Conservation (phyloP, 2,888 invertebrate genomes). For the Nematopogon swammerdamellus region DNA sequence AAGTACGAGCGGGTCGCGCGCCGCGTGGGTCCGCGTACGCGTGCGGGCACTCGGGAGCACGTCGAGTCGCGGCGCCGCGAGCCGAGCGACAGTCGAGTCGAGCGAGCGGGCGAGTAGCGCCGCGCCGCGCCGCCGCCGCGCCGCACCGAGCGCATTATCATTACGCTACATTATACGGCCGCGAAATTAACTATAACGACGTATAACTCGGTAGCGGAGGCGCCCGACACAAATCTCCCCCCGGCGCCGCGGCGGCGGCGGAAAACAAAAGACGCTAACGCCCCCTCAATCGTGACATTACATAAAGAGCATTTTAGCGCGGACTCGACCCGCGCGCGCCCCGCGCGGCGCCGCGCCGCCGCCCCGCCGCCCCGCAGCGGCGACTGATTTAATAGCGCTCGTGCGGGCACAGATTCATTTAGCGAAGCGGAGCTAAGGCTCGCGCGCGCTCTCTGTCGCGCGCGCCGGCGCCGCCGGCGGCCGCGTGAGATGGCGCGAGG, state of each 20-base stretch:
- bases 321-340: constrained; percentile 15
- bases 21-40: constrained; percentile 38
- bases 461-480: constrained; percentile 17
- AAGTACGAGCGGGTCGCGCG: constrained; percentile 40
- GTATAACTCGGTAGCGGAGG: constrained; percentile 2
- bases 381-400: constrained; percentile 46
- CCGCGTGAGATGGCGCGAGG: neutral
- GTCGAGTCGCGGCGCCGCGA: constrained; percentile 18
- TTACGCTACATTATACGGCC: constrained; percentile 5
- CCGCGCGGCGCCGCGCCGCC: constrained; percentile 19
- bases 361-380: constrained; percentile 30
- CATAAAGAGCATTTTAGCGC: constrained; percentile 49
- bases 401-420: constrained; percentile 57
- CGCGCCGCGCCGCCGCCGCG: constrained; percentile 9
- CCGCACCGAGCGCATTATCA: neutral
- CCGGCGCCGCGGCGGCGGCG: constrained; percentile 30
- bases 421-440: constrained; percentile 48
- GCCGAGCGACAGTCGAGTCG: neutral
- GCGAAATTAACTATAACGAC: constrained; percentile 1
- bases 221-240: constrained; percentile 2
- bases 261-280: constrained; percentile 32
- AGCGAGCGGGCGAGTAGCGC: constrained; percentile 22
- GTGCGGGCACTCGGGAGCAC: constrained; percentile 27
- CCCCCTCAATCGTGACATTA: constrained; percentile 2
- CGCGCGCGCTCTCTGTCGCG: constrained; percentile 34